These are phyloP conservation scores for Malurus cyaneus DNA, from an alignment of 2,113 vertebrate genomes.

Conservation along the genomic window DNA sequence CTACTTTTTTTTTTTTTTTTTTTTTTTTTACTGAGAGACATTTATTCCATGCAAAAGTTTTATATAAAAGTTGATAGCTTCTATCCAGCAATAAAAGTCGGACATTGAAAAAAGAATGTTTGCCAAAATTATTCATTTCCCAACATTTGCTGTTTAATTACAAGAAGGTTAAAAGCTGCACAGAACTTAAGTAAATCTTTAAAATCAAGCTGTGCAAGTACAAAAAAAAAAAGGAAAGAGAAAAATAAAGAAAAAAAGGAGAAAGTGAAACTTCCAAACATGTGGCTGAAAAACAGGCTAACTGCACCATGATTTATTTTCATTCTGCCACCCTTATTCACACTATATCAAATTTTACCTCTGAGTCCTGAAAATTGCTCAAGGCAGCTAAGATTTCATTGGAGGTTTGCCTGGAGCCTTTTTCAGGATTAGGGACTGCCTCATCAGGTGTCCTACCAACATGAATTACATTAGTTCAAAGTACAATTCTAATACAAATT, in stretches of 20 bases:
- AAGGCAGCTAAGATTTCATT: not conserved
- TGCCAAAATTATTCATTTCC: not conserved
- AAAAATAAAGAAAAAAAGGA: not conserved
- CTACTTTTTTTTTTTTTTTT: not conserved
- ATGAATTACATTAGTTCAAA: not conserved
- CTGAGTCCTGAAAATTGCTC: not conserved
- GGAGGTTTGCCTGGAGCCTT: not conserved
- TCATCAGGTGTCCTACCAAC: not conserved
- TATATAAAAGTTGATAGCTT: not conserved
- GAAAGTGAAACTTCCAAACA: not conserved
- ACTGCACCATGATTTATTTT: not conserved
- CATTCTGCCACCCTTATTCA: not conserved
- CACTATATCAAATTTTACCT: not conserved
- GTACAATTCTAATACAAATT: conserved; percentile 3
- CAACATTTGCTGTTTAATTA: not conserved
- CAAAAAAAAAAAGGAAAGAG: not conserved
- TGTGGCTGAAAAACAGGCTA: conserved; percentile 1
- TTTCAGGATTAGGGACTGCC: not conserved
- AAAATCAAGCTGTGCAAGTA: not conserved
- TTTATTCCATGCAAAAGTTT: not conserved
- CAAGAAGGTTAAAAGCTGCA: not conserved
- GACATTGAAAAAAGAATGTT: not conserved
- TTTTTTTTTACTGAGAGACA: not conserved
- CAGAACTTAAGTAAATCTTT: not conserved
- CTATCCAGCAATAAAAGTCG: not conserved